Conservation (phyloP, 2,113 vertebrate species). For the Diadophis punctatus region DNA sequence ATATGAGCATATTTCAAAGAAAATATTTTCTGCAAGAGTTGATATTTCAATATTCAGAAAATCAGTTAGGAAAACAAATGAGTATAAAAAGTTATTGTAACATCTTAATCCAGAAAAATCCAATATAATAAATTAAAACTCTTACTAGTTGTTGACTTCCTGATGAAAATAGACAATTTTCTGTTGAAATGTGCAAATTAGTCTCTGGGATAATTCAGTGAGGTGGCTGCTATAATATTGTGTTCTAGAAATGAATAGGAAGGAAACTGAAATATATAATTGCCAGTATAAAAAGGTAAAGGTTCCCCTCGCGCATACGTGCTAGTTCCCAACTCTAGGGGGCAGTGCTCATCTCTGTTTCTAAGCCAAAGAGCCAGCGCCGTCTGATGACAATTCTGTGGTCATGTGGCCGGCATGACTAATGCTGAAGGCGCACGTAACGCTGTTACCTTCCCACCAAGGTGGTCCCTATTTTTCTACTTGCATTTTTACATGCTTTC, state of each 20-base stretch:
- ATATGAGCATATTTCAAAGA: neutral
- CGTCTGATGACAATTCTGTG: too few species aligned
- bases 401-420: too few species aligned
- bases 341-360: too few species aligned
- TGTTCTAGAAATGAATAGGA: neutral
- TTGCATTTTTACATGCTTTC: too few species aligned
- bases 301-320: too few species aligned
- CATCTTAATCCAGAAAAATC: constrained; percentile 8
- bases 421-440: too few species aligned
- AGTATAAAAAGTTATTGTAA: neutral
- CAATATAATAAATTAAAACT: neutral
- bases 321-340: too few species aligned
- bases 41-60: neutral
- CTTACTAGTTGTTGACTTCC: neutral
- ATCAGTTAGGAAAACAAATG: neutral
- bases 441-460: too few species aligned
- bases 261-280: neutral
- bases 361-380: too few species aligned
- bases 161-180: neutral
- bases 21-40: neutral
- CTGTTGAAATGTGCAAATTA: neutral
- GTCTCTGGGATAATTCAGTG: neutral
- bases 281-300: neutral
- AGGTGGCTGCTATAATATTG: neutral
- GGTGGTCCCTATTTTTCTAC: too few species aligned